A percentile compares a stretch with the other conserved stretches of the same genome.
Conservation (phyloP, 2,797 vertebrate species). For the Rousettus madagascariensis region DNA sequence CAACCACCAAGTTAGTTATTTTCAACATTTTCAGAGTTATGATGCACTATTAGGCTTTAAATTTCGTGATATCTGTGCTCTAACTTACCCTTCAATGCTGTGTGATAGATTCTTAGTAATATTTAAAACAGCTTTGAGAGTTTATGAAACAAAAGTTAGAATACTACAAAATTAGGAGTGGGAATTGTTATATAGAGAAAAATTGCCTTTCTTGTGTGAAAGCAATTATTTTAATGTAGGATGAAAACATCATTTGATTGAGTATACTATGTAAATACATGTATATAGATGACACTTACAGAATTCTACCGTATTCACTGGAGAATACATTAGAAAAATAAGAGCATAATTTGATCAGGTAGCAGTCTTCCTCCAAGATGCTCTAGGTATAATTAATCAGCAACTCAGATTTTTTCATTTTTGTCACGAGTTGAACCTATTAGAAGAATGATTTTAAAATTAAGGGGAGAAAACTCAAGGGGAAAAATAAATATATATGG, state of each 20-base stretch:
- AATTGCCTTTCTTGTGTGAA: background rate
- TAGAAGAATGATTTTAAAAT: constrained; percentile 40
- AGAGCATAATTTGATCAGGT: background rate
- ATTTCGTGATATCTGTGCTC: background rate
- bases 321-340: constrained; percentile 19
- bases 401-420: constrained; percentile 26
- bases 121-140: constrained; percentile 6
- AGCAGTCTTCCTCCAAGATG: background rate
- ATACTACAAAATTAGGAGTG: background rate
- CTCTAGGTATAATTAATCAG: background rate
- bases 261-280: background rate
- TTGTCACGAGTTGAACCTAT: constrained; percentile 2
- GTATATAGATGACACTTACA: background rate
- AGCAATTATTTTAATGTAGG: constrained; percentile 17
- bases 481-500: background rate
- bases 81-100: background rate
- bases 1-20: constrained; percentile 54
- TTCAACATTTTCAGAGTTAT: constrained; percentile 9
- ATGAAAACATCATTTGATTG: background rate
- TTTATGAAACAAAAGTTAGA: background rate
- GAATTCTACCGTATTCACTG: background rate
- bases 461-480: constrained; percentile 4
- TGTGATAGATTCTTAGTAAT: background rate
- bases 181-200: background rate
- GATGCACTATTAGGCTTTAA: background rate